Conservation (phyloP, 2,888 invertebrate genomes). For the Volucella zonaria region DNA sequence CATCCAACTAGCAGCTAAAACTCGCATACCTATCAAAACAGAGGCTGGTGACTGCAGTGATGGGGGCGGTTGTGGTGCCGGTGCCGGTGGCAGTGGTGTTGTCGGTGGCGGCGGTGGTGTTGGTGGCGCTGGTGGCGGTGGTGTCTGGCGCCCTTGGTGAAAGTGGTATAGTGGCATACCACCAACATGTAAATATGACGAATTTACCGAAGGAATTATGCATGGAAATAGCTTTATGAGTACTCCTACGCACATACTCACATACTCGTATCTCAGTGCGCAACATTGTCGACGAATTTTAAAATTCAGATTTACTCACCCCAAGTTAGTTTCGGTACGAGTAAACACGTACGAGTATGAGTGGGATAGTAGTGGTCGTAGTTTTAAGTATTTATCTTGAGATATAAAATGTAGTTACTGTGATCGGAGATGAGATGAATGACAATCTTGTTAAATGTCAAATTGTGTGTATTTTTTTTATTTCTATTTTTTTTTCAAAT, state of each 20-base stretch:
- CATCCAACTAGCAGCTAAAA: slow-evolving; percentile 50
- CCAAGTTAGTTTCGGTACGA: background rate
- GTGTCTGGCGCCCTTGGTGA: slow-evolving; percentile 66
- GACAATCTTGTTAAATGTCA: slow-evolving; percentile 22
- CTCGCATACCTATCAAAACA: slow-evolving; percentile 17
- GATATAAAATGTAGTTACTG: slow-evolving; percentile 56
- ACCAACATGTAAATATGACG: slow-evolving; percentile 56
- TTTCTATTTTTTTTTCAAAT: slow-evolving; percentile 22
- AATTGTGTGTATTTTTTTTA: too few relatives aligned
- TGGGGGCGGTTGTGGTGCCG: slow-evolving; percentile 20
- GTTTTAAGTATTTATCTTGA: slow-evolving; percentile 53
- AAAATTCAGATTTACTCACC: slow-evolving; percentile 60
- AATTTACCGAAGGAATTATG: slow-evolving; percentile 60
- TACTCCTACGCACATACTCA: slow-evolving; percentile 30
- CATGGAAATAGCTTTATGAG: slow-evolving; percentile 72
- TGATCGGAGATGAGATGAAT: slow-evolving; percentile 57
- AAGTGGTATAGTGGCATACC: background rate
- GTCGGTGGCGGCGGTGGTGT: background rate
- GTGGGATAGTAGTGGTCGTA: background rate
- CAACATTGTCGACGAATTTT: slow-evolving; percentile 55
- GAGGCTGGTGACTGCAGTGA: slow-evolving; percentile 21
- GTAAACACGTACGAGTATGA: too few relatives aligned
- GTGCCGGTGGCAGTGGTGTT: slow-evolving; percentile 27
- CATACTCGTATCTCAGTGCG: background rate
- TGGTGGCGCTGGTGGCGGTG: background rate